A percentile compares a stretch with the other conserved stretches of the same genome.
These are phyloP conservation scores for Catharus bicknelli DNA, from an alignment of 2,113 vertebrate genomes.

Conservation along the genomic window DNA sequence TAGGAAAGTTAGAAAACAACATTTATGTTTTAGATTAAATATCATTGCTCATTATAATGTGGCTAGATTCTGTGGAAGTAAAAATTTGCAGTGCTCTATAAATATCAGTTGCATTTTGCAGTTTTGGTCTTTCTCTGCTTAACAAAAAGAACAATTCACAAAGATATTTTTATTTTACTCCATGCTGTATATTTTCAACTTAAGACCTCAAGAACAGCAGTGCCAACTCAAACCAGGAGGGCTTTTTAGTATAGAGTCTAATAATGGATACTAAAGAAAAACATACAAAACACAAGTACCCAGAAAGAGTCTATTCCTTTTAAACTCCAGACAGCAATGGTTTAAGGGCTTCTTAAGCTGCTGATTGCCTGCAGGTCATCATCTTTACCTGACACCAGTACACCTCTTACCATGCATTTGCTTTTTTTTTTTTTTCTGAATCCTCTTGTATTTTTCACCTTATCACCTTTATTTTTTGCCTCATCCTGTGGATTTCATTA, in stretches of 20 bases:
- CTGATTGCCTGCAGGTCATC: not conserved
- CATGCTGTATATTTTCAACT: not conserved
- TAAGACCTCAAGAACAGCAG: not conserved
- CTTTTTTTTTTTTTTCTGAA: not conserved
- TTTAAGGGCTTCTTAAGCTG: not conserved
- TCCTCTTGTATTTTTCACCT: not conserved
- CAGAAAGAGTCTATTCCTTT: not conserved
- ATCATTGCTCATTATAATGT: not conserved
- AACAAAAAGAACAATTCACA: not conserved
- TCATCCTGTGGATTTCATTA: not conserved
- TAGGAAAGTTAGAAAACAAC: conserved; percentile 21
- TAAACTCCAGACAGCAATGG: not conserved
- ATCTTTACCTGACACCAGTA: not conserved
- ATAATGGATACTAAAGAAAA: not conserved
- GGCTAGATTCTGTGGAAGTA: not conserved
- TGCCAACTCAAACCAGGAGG: not conserved
- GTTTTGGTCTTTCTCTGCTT: not conserved
- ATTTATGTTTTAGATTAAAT: conserved; percentile 24
- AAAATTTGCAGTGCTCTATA: not conserved
- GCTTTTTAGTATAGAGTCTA: not conserved
- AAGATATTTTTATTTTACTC: not conserved
- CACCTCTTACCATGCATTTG: not conserved
- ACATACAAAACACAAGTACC: not conserved
- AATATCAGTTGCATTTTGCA: not conserved
- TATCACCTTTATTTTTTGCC: not conserved